Percentiles rank a stretch among this genome's conserved stretches.
These are phyloP conservation scores for Drosophila grimshawi DNA, from an alignment of 1,140 invertebrate genomes.

Conservation along the genomic window DNA sequence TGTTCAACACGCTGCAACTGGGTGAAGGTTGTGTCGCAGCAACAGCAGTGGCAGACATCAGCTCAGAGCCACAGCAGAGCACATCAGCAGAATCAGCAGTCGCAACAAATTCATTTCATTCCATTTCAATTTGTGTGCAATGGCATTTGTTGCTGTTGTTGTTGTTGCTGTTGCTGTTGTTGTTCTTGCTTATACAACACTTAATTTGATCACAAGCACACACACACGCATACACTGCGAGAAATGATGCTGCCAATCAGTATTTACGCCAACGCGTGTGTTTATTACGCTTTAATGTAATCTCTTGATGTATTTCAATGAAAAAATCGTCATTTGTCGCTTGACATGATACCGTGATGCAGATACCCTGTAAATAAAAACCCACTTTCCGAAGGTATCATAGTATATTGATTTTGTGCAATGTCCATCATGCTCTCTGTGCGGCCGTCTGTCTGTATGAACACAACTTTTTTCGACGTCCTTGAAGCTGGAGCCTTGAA, in stretches of 20 bases:
- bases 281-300: background rate
- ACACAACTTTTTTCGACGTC: too few species aligned
- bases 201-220: slow-evolving; percentile 25
- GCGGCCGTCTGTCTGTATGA: too few species aligned
- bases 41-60: background rate
- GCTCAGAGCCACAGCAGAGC: background rate
- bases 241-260: background rate
- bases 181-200: slow-evolving; percentile 25
- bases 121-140: slow-evolving; percentile 13
- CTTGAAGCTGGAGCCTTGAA: too few species aligned
- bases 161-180: slow-evolving; percentile 7
- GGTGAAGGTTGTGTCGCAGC: slow-evolving; percentile 53
- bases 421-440: too few species aligned
- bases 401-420: too few species aligned
- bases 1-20: slow-evolving; percentile 49
- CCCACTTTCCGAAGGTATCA: too few species aligned
- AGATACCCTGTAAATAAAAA: too few species aligned
- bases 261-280: slow-evolving; percentile 5
- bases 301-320: too few species aligned
- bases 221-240: background rate
- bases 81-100: background rate
- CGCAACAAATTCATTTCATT: slow-evolving; percentile 25
- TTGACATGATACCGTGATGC: too few species aligned
- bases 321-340: too few species aligned
- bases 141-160: slow-evolving; percentile 3